Percentiles rank a stretch among this genome's conserved stretches.
Evolutionary conservation across 2,113 vertebrate genomes (phyloP).

Genomic region (Nesoenas mayeri): DNA sequence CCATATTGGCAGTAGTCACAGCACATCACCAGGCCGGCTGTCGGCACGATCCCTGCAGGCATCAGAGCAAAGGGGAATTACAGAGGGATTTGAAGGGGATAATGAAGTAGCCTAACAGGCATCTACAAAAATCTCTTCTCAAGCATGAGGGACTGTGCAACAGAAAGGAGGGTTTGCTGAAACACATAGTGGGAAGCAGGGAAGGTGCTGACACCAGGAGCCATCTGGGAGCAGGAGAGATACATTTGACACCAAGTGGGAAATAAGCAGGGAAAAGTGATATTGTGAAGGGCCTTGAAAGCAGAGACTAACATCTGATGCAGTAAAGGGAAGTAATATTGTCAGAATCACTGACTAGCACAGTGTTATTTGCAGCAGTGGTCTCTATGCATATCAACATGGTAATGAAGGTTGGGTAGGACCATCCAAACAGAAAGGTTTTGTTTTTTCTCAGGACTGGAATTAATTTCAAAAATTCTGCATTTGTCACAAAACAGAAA

Average conservation of each 20-base stretch:
- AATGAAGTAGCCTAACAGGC: neutral
- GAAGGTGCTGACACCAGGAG: neutral
- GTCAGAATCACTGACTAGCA: neutral
- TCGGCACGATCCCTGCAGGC: neutral
- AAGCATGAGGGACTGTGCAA: fast-evolving
- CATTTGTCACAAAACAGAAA: neutral
- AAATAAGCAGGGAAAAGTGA: neutral
- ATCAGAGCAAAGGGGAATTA: neutral
- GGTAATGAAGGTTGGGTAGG: neutral
- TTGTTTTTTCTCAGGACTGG: neutral
- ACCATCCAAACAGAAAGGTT: neutral
- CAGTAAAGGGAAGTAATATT: neutral
- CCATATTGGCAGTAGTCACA: conserved; percentile 21
- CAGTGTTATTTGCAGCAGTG: neutral
- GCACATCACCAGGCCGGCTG: neutral
- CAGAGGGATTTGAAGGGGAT: neutral
- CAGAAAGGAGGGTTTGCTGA: neutral
- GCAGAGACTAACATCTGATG: neutral
- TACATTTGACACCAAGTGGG: neutral
- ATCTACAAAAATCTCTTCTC: neutral
- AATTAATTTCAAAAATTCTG: neutral
- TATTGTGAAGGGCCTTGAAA: neutral
- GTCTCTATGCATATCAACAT: neutral
- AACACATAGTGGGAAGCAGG: fast-evolving
- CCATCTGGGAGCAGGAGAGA: neutral